Evolutionary conservation across 2,113 vertebrate species (phyloP).

Genomic region (Cyprinodon variegatus): DNA sequence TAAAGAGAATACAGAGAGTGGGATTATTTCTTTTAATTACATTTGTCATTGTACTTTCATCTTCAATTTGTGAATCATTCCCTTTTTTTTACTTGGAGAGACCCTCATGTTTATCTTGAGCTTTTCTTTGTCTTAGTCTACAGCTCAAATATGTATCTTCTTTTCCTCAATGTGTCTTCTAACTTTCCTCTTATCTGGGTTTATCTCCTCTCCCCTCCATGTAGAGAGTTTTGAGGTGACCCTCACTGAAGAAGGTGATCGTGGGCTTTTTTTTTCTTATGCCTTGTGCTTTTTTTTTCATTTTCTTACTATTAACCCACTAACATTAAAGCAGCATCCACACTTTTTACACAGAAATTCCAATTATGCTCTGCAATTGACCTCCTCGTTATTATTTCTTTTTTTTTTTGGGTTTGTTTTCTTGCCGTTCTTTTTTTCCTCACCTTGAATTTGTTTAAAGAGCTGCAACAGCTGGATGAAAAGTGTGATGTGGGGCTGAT

Average conservation of each 20-base stretch:
- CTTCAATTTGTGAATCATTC: background rate
- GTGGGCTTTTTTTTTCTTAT: conserved; percentile 95
- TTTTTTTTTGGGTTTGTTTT: conserved; percentile 78
- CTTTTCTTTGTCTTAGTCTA: conserved; percentile 40
- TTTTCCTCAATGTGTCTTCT: conserved; percentile 68
- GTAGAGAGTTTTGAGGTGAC: conserved; percentile 99
- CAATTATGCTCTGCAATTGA: conserved; percentile 84
- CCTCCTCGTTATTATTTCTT: conserved; percentile 28
- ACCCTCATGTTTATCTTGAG: conserved; percentile 11
- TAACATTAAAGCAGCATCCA: conserved; percentile 91
- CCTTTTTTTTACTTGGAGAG: conserved; percentile 9
- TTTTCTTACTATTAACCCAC: conserved; percentile 90
- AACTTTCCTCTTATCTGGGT: conserved; percentile 86
- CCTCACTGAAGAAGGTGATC: conserved; percentile 99
- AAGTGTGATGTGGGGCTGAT: conserved; percentile 81
- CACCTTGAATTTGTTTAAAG: conserved; percentile 60
- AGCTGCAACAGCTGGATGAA: conserved; percentile 83
- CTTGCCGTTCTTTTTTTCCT: conserved; percentile 68
- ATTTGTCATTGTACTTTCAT: conserved; percentile 17
- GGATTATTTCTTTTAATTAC: conserved; percentile 7
- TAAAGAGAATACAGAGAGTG: background rate
- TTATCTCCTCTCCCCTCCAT: conserved; percentile 95
- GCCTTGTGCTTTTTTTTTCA: conserved; percentile 77
- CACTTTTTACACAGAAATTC: conserved; percentile 88
- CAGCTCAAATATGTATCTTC: conserved; percentile 48